phyloP scores from a whole-genome alignment of 2,113 vertebrate genomes.

The Calyptomena viridis region DNA sequence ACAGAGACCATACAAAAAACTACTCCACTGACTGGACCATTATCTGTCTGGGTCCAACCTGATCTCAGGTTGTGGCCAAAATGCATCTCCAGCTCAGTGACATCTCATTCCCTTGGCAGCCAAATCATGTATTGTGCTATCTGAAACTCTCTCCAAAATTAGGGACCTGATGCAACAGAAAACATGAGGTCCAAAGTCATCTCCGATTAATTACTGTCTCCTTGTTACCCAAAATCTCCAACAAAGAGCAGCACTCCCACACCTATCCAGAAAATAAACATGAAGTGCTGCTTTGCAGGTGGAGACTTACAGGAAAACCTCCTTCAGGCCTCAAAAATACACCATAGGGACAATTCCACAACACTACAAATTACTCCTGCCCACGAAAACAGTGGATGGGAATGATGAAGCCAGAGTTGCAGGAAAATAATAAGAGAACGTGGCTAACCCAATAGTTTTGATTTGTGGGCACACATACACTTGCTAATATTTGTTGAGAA shows the following conservation, averaged over 20 bases:
- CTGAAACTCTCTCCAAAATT: neutral
- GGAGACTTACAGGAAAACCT: neutral
- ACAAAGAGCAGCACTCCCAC: neutral
- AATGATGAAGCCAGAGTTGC: neutral
- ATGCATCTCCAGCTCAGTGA: neutral
- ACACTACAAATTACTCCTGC: neutral
- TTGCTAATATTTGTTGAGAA: neutral
- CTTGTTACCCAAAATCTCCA: neutral
- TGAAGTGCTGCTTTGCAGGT: neutral
- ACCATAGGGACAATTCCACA: neutral
- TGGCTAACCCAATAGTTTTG: neutral
- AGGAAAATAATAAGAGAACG: neutral
- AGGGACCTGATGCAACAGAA: neutral
- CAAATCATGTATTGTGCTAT: neutral
- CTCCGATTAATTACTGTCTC: neutral
- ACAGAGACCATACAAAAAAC: neutral
- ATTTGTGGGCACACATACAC: neutral
- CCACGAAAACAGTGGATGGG: neutral
- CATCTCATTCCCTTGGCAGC: neutral
- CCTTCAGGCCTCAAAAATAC: neutral
- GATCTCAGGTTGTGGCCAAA: neutral
- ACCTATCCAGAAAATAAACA: neutral
- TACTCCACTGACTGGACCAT: neutral
- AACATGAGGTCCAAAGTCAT: neutral
- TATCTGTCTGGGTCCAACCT: neutral